Evolutionary conservation across 2,797 vertebrate genomes (phyloP).

Genomic region (Cephalopachus bancanus): DNA sequence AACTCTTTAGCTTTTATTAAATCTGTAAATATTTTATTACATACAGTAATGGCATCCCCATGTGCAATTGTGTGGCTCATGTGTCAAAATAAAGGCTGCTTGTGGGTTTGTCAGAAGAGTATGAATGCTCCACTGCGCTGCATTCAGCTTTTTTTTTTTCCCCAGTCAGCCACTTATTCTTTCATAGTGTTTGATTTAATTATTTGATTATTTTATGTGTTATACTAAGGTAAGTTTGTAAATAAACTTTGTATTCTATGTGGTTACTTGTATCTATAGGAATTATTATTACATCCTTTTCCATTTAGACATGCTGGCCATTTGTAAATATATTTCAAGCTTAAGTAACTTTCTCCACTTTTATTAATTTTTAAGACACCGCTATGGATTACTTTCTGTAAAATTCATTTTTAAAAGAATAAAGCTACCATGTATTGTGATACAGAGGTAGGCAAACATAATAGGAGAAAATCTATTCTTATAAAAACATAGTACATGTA

Average conservation of each 20-base stretch:
- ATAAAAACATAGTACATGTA: background rate
- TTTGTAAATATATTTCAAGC: conserved; percentile 62
- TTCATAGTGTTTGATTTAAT: conserved; percentile 88
- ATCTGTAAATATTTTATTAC: conserved; percentile 88
- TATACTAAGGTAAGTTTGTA: conserved; percentile 89
- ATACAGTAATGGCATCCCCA: conserved; percentile 86
- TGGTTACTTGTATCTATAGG: conserved; percentile 73
- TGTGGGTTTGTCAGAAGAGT: conserved; percentile 88
- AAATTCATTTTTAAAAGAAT: conserved; percentile 67
- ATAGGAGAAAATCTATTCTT: conserved; percentile 53
- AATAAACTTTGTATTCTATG: conserved; percentile 81
- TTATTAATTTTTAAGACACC: conserved; percentile 70
- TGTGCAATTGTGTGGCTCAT: conserved; percentile 91
- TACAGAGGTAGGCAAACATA: conserved; percentile 48
- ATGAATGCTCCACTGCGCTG: conserved; percentile 89
- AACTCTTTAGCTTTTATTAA: conserved; percentile 88
- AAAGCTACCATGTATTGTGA: conserved; percentile 27
- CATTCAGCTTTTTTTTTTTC: conserved; percentile 87
- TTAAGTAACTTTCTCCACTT: conserved; percentile 69
- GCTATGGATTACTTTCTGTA: conserved; percentile 38
- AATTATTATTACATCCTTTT: conserved; percentile 75
- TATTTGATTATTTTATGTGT: conserved; percentile 87
- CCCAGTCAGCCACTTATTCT: conserved; percentile 81
- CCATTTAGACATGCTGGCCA: conserved; percentile 68
- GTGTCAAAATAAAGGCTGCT: conserved; percentile 90